Conservation (phyloP, 2,888 invertebrate species). For the Cylloceria caligata region DNA sequence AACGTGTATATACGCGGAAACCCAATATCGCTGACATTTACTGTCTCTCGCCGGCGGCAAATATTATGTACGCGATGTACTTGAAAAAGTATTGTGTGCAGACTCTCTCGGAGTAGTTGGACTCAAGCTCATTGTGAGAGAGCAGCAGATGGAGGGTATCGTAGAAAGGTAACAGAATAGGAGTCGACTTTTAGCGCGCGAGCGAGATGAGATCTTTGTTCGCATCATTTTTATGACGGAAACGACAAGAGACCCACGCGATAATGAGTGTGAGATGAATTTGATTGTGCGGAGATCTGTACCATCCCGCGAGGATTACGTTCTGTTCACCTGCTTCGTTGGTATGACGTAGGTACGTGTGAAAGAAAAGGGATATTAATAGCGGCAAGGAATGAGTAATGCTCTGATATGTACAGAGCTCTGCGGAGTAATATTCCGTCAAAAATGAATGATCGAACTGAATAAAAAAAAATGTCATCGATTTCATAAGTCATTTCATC, state of each 20-base stretch:
- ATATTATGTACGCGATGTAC: slow-evolving; percentile 54
- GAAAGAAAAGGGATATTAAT: slow-evolving; percentile 11
- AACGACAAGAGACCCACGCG: slow-evolving; percentile 19
- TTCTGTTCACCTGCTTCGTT: slow-evolving; percentile 5
- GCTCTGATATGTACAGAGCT: background rate
- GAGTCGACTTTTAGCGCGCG: slow-evolving; percentile 21
- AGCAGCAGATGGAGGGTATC: background rate
- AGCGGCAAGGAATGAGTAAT: slow-evolving; percentile 4
- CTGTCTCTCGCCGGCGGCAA: slow-evolving; percentile 60
- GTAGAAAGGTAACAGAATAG: slow-evolving; percentile 17
- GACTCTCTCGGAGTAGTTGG: slow-evolving; percentile 5
- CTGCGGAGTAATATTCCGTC: background rate
- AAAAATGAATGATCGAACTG: slow-evolving; percentile 1
- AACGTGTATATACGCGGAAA: slow-evolving; percentile 61
- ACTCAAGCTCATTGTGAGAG: slow-evolving; percentile 28
- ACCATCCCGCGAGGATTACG: slow-evolving; percentile 4
- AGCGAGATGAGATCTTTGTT: slow-evolving; percentile 3
- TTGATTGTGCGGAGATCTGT: slow-evolving; percentile 21
- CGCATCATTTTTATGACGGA: slow-evolving; percentile 23
- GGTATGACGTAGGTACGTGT: background rate
- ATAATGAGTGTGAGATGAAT: slow-evolving; percentile 18
- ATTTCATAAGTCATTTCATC: slow-evolving; percentile 10
- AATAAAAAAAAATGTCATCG: background rate
- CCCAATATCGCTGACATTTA: slow-evolving; percentile 72
- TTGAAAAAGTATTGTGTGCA: slow-evolving; percentile 62